Evolutionary conservation across 92 coral and sea anemone genomes (phyloP).

Genomic region (Porites divaricata): DNA sequence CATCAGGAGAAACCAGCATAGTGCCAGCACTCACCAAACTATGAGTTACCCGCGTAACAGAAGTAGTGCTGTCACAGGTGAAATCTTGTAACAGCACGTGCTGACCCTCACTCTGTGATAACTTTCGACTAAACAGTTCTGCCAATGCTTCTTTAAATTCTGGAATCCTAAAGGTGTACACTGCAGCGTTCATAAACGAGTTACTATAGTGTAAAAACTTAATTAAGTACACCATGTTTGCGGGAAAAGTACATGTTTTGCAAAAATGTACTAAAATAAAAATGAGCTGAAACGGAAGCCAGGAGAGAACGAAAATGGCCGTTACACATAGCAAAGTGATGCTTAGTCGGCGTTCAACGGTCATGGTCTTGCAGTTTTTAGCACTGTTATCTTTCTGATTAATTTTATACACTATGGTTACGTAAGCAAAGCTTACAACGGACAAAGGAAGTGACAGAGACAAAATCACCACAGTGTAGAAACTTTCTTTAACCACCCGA

Average conservation of each 20-base stretch:
- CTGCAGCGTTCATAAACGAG: constrained; percentile 63
- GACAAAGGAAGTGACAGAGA: constrained; percentile 43
- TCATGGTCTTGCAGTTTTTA: constrained; percentile 24
- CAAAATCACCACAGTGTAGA: constrained; percentile 33
- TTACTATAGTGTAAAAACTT: constrained; percentile 76
- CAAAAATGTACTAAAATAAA: constrained; percentile 68
- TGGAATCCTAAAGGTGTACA: constrained; percentile 68
- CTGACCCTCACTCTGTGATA: neutral
- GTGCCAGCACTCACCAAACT: neutral
- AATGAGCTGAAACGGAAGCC: constrained; percentile 72
- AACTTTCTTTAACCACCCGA: constrained; percentile 5
- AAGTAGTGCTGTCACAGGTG: constrained; percentile 30
- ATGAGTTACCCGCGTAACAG: constrained; percentile 20
- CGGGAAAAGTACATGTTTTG: constrained; percentile 29
- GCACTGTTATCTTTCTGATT: constrained; percentile 41
- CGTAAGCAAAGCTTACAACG: constrained; percentile 37
- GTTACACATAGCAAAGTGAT: constrained; percentile 59
- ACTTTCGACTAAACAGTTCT: constrained; percentile 5
- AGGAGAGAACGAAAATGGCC: constrained; percentile 52
- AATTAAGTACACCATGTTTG: constrained; percentile 25
- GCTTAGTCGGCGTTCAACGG: constrained; percentile 55
- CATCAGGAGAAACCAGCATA: neutral
- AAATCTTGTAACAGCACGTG: constrained; percentile 34
- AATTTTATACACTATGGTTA: constrained; percentile 37
- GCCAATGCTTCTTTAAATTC: constrained; percentile 59